These are phyloP conservation scores for Xenentodon cancila DNA, from an alignment of 2,797 vertebrate species.

Conservation along the genomic window DNA sequence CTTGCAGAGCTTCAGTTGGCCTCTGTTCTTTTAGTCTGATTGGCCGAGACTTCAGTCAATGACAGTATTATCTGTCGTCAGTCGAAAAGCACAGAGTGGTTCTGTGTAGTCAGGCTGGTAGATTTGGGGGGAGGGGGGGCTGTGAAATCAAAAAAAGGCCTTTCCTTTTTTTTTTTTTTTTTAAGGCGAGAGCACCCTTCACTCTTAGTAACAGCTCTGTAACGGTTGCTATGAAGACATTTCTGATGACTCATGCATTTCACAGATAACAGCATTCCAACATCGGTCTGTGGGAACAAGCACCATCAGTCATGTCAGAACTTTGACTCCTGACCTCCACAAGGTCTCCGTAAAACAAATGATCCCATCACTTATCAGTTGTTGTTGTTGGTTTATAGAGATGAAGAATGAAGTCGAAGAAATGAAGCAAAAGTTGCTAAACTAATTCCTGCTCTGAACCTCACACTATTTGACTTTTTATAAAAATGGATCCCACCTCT, in stretches of 20 bases:
- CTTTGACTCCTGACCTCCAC: conserved; percentile 52
- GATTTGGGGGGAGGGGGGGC: conserved; percentile 68
- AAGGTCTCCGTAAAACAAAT: conserved; percentile 43
- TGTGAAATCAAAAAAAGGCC: conserved; percentile 52
- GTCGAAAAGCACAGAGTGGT: conserved; percentile 65
- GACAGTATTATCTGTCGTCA: conserved; percentile 67
- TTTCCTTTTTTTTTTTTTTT: conserved; percentile 7
- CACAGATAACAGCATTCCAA: conserved; percentile 68
- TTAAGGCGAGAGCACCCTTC: conserved; percentile 32
- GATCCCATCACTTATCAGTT: background rate
- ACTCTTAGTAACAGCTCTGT: conserved; percentile 41
- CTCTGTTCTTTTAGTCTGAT: conserved; percentile 46
- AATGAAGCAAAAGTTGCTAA: too few species aligned
- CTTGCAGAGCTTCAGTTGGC: conserved; percentile 45
- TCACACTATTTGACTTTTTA: too few species aligned
- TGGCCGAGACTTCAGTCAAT: conserved; percentile 63
- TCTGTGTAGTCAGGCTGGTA: conserved; percentile 48
- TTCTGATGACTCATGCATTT: conserved; percentile 70
- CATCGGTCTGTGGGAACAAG: conserved; percentile 38
- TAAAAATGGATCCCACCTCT: too few species aligned
- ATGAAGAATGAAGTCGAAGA: too few species aligned
- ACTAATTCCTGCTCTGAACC: too few species aligned
- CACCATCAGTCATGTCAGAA: conserved; percentile 62
- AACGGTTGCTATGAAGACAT: conserved; percentile 51
- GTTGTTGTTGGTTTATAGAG: background rate